Conservation (phyloP, 2,888 invertebrate species). For the Spodoptera picta region DNA sequence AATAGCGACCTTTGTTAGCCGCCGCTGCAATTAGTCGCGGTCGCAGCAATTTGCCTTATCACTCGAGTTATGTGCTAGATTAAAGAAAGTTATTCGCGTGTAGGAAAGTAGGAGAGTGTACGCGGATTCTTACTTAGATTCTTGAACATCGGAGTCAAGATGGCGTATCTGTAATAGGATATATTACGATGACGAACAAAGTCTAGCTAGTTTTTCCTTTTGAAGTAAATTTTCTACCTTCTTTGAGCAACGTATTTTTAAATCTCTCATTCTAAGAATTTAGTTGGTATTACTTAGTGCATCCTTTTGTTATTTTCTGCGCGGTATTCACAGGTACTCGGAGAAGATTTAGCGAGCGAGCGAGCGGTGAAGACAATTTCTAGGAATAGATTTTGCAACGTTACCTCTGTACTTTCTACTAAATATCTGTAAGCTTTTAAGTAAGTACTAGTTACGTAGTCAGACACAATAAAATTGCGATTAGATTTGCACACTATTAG, state of each 20-base stretch:
- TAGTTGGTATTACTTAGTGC: conserved; percentile 24
- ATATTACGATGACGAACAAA: conserved; percentile 41
- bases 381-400: conserved; percentile 10
- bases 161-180: conserved; percentile 33
- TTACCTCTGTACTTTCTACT: too few relatives aligned
- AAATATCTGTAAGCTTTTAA: too few relatives aligned
- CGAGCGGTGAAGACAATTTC: conserved; percentile 26
- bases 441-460: too few relatives aligned
- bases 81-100: conserved; percentile 51
- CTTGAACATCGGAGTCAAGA: conserved; percentile 12
- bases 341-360: conserved; percentile 39
- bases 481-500: too few relatives aligned
- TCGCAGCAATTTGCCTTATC: conserved; percentile 63
- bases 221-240: conserved; percentile 21
- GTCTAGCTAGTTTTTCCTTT: conserved; percentile 30
- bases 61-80: conserved; percentile 57
- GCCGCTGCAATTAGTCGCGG: conserved; percentile 56
- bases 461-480: too few relatives aligned
- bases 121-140: conserved; percentile 31
- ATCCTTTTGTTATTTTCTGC: conserved; percentile 28
- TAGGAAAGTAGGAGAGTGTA: conserved; percentile 22
- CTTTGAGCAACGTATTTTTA: conserved; percentile 29
- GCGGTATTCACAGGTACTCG: conserved; percentile 18
- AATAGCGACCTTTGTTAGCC: conserved; percentile 49
- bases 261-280: conserved; percentile 30